Conservation (phyloP, 2,113 vertebrate species). For the Tretioscincus oriximinensis region DNA sequence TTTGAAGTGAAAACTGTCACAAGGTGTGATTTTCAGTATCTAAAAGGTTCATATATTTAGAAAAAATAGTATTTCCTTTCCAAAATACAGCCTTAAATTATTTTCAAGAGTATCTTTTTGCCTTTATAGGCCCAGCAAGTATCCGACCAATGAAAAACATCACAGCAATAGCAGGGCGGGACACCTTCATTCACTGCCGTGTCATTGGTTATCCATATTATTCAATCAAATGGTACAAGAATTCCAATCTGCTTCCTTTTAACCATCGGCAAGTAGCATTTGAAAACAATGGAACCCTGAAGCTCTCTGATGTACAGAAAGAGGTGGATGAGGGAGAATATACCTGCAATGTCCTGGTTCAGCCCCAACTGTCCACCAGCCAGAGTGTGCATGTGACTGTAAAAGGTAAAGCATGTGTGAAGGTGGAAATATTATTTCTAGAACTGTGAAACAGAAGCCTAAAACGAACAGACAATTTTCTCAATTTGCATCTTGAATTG, state of each 20-base stretch:
- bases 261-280: conserved; percentile 98
- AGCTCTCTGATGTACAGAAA: conserved; percentile 95
- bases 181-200: conserved; percentile 95
- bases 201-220: conserved; percentile 98
- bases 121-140: conserved; percentile 89
- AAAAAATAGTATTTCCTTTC: conserved; percentile 24
- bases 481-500: not conserved
- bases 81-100: conserved; percentile 54
- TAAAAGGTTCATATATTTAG: conserved; percentile 17
- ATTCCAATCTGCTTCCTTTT: conserved; percentile 93
- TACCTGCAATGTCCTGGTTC: conserved; percentile 93
- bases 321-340: conserved; percentile 94
- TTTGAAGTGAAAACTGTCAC: conserved; percentile 41
- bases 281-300: conserved; percentile 95
- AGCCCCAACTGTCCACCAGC: conserved; percentile 93
- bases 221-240: conserved; percentile 99
- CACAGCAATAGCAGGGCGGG: conserved; percentile 93
- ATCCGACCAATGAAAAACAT: conserved; percentile 98
- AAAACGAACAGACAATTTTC: not conserved
- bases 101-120: conserved; percentile 75
- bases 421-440: not conserved
- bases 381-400: conserved; percentile 93
- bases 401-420: conserved; percentile 78
- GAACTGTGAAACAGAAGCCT: not conserved
- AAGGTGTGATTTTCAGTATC: not conserved